A percentile compares a stretch with the other conserved stretches of the same genome.
phyloP scores from a whole-genome alignment of 2,113 vertebrate genomes.

The Polyodon spathula region DNA sequence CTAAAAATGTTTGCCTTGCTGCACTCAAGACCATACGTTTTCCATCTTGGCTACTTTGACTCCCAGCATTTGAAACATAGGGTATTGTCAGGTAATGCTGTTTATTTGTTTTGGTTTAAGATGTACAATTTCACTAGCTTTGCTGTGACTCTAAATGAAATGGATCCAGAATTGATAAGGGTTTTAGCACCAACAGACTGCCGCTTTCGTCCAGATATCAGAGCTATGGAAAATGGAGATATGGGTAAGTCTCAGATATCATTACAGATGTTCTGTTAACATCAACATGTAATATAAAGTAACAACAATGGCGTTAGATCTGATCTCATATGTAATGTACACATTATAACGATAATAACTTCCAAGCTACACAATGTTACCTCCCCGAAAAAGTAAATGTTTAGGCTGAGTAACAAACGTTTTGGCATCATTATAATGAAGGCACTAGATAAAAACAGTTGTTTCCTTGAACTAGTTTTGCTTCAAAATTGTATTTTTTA shows the following conservation, averaged over 20 bases:
- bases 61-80: too few relatives aligned
- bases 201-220: conserved; percentile 87
- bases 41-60: too few relatives aligned
- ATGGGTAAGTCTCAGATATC: conserved; percentile 62
- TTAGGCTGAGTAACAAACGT: background rate
- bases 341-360: background rate
- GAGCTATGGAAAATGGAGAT: conserved; percentile 87
- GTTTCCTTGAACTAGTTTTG: background rate
- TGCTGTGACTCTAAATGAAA: conserved; percentile 83
- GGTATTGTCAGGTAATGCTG: background rate
- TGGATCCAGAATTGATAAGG: conserved; percentile 71
- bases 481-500: background rate
- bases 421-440: background rate
- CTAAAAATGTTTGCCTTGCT: too few relatives aligned
- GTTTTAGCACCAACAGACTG: conserved; percentile 77
- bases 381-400: too few relatives aligned
- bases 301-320: too few relatives aligned
- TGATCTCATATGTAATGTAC: too few relatives aligned
- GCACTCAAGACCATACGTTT: too few relatives aligned
- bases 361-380: too few relatives aligned
- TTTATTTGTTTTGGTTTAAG: conserved; percentile 38
- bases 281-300: too few relatives aligned
- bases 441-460: background rate
- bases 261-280: conserved; percentile 6
- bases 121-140: conserved; percentile 98